A percentile compares a stretch with the other conserved stretches of the same genome.
phyloP scores from a whole-genome alignment of 2,113 vertebrate genomes.

The Poeciliopsis turrubarensis region DNA sequence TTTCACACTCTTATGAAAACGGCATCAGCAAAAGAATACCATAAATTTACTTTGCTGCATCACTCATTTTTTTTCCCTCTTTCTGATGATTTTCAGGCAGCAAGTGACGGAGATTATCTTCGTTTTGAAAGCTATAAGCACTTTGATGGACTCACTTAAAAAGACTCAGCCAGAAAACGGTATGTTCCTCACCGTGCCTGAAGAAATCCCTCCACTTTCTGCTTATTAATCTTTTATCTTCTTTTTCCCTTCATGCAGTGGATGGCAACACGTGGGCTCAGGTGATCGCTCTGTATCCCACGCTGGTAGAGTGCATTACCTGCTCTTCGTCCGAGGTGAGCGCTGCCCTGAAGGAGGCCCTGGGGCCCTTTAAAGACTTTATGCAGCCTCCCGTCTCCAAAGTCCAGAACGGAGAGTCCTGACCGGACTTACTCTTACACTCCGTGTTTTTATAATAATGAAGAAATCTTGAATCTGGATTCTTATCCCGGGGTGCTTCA shows the following conservation, averaged over 20 bases:
- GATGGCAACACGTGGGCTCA: constrained; percentile 96
- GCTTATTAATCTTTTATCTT: constrained; percentile 28
- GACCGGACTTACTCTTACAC: constrained; percentile 71
- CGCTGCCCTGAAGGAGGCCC: constrained; percentile 94
- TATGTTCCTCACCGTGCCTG: constrained; percentile 75
- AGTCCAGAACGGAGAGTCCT: constrained; percentile 98
- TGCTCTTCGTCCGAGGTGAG: constrained; percentile 96
- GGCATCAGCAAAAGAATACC: too few relatives aligned
- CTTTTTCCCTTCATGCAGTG: constrained; percentile 78
- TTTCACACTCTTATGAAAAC: too few relatives aligned
- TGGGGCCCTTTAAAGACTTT: constrained; percentile 98
- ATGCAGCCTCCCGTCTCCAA: constrained; percentile 95
- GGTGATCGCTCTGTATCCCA: constrained; percentile 96
- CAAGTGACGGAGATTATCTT: constrained; percentile 99
- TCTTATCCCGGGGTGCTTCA: constrained; percentile 50
- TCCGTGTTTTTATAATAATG: constrained; percentile 63
- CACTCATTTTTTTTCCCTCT: neutral
- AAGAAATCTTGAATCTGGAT: constrained; percentile 77
- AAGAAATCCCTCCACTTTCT: constrained; percentile 34
- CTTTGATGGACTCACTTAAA: constrained; percentile 98
- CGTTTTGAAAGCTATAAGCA: constrained; percentile 98
- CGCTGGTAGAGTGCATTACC: constrained; percentile 96
- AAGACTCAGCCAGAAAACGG: constrained; percentile 99
- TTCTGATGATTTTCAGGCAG: constrained; percentile 80
- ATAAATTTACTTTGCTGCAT: neutral